Percentiles rank a stretch among this genome's conserved stretches.
phyloP scores from a whole-genome alignment of 2,888 invertebrate genomes.

The Penaeus monodon region DNA sequence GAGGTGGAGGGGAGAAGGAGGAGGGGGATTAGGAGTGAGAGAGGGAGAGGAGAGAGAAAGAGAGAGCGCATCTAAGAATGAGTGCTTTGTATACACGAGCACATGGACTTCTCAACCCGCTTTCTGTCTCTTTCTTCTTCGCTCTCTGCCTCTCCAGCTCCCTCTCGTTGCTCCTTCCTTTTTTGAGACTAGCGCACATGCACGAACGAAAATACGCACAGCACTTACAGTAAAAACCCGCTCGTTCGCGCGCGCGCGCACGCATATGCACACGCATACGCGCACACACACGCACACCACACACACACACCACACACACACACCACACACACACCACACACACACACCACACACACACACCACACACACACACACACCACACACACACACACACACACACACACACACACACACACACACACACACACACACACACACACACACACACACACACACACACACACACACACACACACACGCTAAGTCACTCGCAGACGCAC shows the following conservation, averaged over 20 bases:
- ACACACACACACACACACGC: no score
- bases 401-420: slow-evolving; percentile 13
- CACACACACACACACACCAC: neutral
- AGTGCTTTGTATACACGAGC: no score
- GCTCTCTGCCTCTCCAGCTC: no score
- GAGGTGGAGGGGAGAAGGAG: neutral
- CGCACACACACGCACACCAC: neutral
- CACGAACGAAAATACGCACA: neutral
- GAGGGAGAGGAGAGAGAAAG: neutral
- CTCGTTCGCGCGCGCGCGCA: no score
- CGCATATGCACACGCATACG: no score
- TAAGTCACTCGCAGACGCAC: no score
- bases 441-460: no score
- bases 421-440: no score
- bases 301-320: neutral
- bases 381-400: neutral
- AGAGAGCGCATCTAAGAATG: no score
- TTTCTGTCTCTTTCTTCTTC: no score
- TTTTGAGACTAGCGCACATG: neutral
- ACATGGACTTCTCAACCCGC: no score
- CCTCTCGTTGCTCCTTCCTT: no score
- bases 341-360: neutral
- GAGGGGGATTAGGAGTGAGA: neutral
- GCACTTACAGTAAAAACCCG: neutral
- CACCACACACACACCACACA: slow-evolving; percentile 3